phyloP scores from a whole-genome alignment of 1,140 invertebrate species.

The Calosoma granatense region DNA sequence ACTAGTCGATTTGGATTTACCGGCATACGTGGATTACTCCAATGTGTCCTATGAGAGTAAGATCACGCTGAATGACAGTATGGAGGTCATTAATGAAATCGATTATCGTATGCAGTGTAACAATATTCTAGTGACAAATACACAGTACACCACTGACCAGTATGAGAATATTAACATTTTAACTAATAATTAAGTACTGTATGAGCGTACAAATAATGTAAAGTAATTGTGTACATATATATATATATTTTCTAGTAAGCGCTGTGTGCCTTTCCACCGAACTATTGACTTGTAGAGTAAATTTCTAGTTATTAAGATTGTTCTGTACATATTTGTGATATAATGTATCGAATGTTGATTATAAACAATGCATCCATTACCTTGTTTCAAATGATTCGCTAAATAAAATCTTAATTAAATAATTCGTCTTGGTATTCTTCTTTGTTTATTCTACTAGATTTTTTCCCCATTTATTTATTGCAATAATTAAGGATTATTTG shows the following conservation, averaged over 20 bases:
- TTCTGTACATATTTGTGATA: too few species aligned
- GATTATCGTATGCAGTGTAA: background rate
- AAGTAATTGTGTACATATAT: background rate
- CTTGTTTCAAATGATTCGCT: background rate
- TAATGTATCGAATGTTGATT: too few species aligned
- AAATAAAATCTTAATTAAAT: too few species aligned
- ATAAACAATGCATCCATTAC: background rate
- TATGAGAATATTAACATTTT: background rate
- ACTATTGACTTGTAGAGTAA: background rate
- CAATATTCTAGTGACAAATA: background rate
- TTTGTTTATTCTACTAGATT: too few species aligned
- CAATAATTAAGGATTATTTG: too few species aligned
- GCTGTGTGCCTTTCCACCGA: slow-evolving; percentile 1
- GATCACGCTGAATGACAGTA: background rate
- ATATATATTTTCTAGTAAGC: background rate
- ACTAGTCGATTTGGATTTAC: background rate
- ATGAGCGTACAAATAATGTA: background rate
- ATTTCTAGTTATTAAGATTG: background rate
- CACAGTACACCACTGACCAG: background rate
- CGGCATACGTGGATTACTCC: background rate
- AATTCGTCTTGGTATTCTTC: too few species aligned
- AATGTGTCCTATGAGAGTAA: background rate
- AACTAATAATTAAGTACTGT: background rate
- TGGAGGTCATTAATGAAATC: background rate
- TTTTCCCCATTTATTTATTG: too few species aligned